Evolutionary conservation across 2,113 vertebrate genomes (phyloP).

Genomic region (Callorhinus ursinus): DNA sequence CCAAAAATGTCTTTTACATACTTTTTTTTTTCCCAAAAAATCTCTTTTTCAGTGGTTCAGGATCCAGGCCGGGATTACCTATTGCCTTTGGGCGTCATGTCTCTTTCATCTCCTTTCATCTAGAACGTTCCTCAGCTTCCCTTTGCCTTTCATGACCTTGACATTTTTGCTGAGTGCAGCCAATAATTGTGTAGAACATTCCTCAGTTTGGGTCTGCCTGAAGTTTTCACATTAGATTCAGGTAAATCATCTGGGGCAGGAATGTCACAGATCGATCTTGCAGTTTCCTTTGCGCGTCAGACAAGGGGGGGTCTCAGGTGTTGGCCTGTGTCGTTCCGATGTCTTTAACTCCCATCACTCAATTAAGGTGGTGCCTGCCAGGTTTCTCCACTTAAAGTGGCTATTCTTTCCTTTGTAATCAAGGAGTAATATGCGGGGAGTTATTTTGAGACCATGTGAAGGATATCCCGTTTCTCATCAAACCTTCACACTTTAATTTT

Average conservation of each 20-base stretch:
- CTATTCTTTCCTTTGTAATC: background rate
- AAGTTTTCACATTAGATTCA: background rate
- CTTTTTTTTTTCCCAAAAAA: background rate
- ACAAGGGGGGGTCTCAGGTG: background rate
- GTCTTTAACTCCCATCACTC: background rate
- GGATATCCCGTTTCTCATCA: background rate
- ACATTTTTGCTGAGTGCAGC: background rate
- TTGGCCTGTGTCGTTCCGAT: background rate
- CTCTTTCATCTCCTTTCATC: background rate
- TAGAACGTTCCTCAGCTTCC: background rate
- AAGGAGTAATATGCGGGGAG: background rate
- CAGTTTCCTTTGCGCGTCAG: background rate
- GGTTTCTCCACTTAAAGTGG: background rate
- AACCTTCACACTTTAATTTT: background rate
- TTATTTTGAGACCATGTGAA: background rate
- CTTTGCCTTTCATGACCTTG: background rate
- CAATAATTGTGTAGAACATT: background rate
- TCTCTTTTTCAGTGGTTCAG: background rate
- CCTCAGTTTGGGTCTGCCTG: background rate
- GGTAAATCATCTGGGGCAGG: background rate
- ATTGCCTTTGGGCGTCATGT: background rate
- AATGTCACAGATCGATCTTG: background rate
- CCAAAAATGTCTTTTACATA: background rate
- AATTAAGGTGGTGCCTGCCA: background rate
- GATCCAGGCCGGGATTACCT: background rate